Evolutionary conservation across 2,888 invertebrate species (phyloP), one percentile per base, ranked within the genome.

Genomic region (Branchellion lobata): DNA sequence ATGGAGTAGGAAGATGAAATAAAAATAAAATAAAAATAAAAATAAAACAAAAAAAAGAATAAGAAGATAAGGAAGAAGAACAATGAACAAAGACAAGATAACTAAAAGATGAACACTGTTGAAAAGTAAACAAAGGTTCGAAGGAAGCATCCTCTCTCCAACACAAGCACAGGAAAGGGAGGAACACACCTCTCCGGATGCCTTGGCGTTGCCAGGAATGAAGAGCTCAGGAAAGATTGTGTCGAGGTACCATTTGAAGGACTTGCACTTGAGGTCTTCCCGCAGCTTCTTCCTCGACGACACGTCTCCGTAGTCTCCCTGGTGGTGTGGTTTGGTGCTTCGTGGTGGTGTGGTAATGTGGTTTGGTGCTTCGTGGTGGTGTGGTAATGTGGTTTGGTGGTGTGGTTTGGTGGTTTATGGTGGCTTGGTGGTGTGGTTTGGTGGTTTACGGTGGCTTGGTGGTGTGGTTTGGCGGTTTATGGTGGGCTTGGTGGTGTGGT

Each of bases 211-310:
- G 81, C 96, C 96, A 36, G 99, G 99, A 86, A 99, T 95, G 88
- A 99, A 99, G 80, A 99, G 90, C 89, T 99, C 99, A 1, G 99
- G 99, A 89, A 96, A 99, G 84, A 99, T 92, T 87, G 93, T 97
- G 88, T 96, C 94, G 88, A 99, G 90, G 89, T 95, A 99, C 99
- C 99, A 99, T 88, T 94, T 93, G 90, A 99, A 99, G 80, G 92
- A 92, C 89, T 98, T 96, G 90, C 99, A 99, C 75, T 92, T 91
- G 79, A 99, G 90, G 81, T 92, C 91, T 84, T 93, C 90, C 85
- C 99, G 91, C 83, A 99, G 89, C 76, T 91, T 89, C 86, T 90
- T 92, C 81, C 99, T 91, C 40, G 92, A 91, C 78, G 91, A 91
- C 75, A 99, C 92, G 89, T 99, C 96, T 21, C 99, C 99, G 88